Evolutionary conservation across 2,113 vertebrate genomes (phyloP).

Genomic region (Pseudopipra pipra): DNA sequence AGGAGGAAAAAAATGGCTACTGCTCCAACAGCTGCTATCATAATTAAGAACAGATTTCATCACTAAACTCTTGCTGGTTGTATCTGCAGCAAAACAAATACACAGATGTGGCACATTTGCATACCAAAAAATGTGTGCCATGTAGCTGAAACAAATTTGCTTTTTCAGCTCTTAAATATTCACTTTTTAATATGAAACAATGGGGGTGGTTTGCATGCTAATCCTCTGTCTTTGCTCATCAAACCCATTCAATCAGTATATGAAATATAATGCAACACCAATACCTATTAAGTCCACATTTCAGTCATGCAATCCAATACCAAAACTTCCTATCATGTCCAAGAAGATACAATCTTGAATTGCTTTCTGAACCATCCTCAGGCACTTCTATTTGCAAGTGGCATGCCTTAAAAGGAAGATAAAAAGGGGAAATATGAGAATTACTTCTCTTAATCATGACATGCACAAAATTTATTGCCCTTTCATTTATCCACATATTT

Average conservation of each 20-base stretch:
- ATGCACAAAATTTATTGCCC: constrained; percentile 59
- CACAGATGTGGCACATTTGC: constrained; percentile 79
- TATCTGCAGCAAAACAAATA: constrained; percentile 81
- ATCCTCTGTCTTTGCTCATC: constrained; percentile 53
- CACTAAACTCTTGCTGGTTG: constrained; percentile 78
- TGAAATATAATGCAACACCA: constrained; percentile 29
- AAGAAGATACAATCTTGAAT: constrained; percentile 42
- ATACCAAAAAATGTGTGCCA: constrained; percentile 62
- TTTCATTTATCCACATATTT: constrained; percentile 61
- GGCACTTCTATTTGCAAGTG: constrained; percentile 10
- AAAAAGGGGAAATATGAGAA: constrained; percentile 27
- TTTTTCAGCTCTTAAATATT: constrained; percentile 67
- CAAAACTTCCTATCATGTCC: constrained; percentile 31
- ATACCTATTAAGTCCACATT: constrained; percentile 36
- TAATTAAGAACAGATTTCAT: constrained; percentile 87
- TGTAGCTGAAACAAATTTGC: constrained; percentile 67
- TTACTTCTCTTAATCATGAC: constrained; percentile 61
- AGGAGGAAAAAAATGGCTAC: constrained; percentile 71
- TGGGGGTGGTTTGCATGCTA: constrained; percentile 51
- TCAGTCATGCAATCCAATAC: constrained; percentile 32
- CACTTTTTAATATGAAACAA: constrained; percentile 65
- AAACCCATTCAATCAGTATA: constrained; percentile 37
- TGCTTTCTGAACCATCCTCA: constrained; percentile 20
- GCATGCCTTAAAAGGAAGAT: constrained; percentile 38
- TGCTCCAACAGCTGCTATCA: constrained; percentile 79